Evolutionary conservation across 2,113 vertebrate species (phyloP).

Genomic region (Crotophaga sulcirostris): DNA sequence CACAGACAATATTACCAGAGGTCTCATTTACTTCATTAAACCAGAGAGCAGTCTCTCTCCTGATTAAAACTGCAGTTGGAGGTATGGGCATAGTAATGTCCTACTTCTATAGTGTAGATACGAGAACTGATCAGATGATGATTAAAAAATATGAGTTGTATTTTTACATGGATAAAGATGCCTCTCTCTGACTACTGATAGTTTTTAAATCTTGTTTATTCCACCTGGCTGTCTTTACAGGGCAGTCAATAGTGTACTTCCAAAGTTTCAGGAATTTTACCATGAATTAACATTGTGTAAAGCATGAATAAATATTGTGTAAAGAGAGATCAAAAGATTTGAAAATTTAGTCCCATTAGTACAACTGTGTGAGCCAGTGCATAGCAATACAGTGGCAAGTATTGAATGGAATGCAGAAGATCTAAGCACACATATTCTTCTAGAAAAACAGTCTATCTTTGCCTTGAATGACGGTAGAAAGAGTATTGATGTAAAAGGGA

Average conservation of each 20-base stretch:
- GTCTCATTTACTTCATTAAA: conserved; percentile 82
- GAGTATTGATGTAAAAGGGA: neutral
- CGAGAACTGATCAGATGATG: neutral
- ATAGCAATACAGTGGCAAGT: neutral
- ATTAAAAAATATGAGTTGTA: neutral
- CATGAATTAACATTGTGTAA: neutral
- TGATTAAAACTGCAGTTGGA: conserved; percentile 63
- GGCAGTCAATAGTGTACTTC: neutral
- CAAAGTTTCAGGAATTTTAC: neutral
- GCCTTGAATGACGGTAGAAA: neutral
- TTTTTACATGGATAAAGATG: neutral
- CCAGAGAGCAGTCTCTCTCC: conserved; percentile 36
- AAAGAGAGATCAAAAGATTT: conserved; percentile 19
- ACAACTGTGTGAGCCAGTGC: neutral
- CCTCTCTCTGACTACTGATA: neutral
- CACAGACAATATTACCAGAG: conserved; percentile 73
- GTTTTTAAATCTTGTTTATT: neutral
- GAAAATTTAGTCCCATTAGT: neutral
- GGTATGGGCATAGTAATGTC: conserved; percentile 23
- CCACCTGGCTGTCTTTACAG: neutral
- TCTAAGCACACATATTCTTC: neutral
- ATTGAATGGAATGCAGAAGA: neutral
- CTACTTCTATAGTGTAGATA: neutral
- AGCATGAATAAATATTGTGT: neutral
- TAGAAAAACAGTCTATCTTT: neutral